Percentiles rank a stretch among this genome's conserved stretches.
Evolutionary conservation across 2,888 invertebrate genomes (phyloP).

Genomic region (Limnephilus auricula): DNA sequence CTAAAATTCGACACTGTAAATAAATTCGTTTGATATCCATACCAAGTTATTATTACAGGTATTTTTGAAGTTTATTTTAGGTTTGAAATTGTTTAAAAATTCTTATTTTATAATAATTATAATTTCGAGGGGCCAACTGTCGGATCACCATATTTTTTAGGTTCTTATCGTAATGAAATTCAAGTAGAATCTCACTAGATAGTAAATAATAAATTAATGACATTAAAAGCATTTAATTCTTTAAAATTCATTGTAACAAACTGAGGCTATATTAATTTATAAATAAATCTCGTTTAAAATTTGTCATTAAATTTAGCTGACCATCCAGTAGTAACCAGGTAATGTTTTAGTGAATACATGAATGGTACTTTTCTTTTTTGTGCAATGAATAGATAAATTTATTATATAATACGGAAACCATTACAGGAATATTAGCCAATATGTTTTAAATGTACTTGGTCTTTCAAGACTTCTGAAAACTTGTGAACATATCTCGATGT

Average conservation of each 20-base stretch:
- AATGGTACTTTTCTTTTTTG: neutral
- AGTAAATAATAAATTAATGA: neutral
- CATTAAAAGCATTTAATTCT: neutral
- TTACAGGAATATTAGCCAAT: neutral
- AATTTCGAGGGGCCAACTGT: too few species aligned
- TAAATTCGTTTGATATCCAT: too few species aligned
- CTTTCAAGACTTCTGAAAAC: neutral
- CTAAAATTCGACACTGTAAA: too few species aligned
- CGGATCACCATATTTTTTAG: too few species aligned
- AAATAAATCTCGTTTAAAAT: neutral
- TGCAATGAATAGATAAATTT: neutral
- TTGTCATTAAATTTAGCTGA: too few species aligned
- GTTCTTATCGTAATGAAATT: neutral
- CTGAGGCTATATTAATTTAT: neutral
- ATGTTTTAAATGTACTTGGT: neutral
- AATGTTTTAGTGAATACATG: neutral
- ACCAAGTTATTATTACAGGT: too few species aligned
- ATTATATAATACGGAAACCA: neutral
- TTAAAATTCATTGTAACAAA: neutral
- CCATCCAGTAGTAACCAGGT: too few species aligned
- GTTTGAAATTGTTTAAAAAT: too few species aligned
- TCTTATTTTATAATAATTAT: too few species aligned
- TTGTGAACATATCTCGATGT: neutral
- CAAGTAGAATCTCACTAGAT: neutral
- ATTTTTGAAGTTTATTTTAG: too few species aligned